phyloP scores from a whole-genome alignment of 1,140 invertebrate genomes.

The Cepaea nemoralis region DNA sequence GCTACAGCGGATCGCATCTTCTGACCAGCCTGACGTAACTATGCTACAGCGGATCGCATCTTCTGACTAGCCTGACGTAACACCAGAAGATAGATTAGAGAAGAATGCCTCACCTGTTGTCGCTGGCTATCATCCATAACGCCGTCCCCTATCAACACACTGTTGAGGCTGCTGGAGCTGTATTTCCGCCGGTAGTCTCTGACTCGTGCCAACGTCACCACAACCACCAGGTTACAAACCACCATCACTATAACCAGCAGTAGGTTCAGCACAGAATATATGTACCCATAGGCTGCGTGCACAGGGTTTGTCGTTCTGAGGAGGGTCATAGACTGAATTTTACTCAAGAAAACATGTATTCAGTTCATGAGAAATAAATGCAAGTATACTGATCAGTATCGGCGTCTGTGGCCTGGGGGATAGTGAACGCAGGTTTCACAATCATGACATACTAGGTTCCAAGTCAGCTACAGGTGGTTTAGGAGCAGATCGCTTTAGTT shows the following conservation, averaged over 20 bases:
- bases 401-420: background rate
- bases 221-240: constrained; percentile 67
- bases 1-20: too few species aligned
- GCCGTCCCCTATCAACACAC: constrained; percentile 40
- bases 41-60: too few species aligned
- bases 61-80: too few species aligned
- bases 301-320: constrained; percentile 53
- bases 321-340: too few species aligned
- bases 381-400: too few species aligned
- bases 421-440: too few species aligned
- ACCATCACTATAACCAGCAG: constrained; percentile 63
- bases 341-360: background rate
- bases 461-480: too few species aligned
- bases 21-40: too few species aligned
- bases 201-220: constrained; percentile 61
- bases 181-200: constrained; percentile 50
- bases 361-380: too few species aligned
- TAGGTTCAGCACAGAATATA: constrained; percentile 64
- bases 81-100: too few species aligned
- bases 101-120: constrained; percentile 19
- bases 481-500: too few species aligned
- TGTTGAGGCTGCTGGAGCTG: constrained; percentile 44
- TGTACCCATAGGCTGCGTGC: constrained; percentile 58
- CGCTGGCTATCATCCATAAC: constrained; percentile 27
- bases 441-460: too few species aligned